Base-by-base conservation (phyloP, 1,140 invertebrate species). In the Sminthurides bifidus region DNA sequence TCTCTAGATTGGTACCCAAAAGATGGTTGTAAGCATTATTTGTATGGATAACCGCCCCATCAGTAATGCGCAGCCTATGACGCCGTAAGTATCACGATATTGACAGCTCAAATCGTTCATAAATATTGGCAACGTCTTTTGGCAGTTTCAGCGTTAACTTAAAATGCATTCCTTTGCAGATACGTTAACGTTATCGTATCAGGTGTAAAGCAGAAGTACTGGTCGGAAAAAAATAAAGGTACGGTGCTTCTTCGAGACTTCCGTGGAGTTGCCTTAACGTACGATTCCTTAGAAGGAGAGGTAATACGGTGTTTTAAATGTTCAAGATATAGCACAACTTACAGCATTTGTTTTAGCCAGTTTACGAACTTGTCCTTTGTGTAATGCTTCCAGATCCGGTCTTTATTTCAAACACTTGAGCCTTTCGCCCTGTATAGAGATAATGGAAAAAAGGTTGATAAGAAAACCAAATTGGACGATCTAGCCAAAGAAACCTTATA, bases 131-230 rank as follows among this genome's bases (percentile, higher is more conserved):
- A 19, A n/a, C n/a, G n/a, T n/a, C n/a, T n/a, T n/a, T n/a, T n/a
- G n/a, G n/a, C n/a, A n/a, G n/a, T n/a, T n/a, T n/a, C n/a, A n/a
- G n/a, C n/a, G n/a, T n/a, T 8, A 41, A 8, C 21, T 12, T 41
- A 41, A 8, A 41, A 45, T 45, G 6, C 15, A 45, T 3, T 12
- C 3, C 19, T 46, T 46, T 46, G 8, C 12, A 46, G 46, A 19
- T 49, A 49, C 30, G 29, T 49, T 8, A 49, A 49, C 30, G 46
- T 49, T 33, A 8, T 30, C 5, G 10, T 23, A 6, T 6, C 6
- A 6, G 46, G 24, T 33, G 24, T 49, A 21, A 49, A 49, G 24
- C 46, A 49, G 24, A 49, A 49, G 6, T 49, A 33, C 21, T 49
- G 46, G 46, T 12, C 35, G n/a, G 14, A 26, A 31, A 23, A 31